Percentiles rank a stretch among this genome's conserved stretches.
These are phyloP conservation scores for Cosmorhoe ocellata DNA, from an alignment of 2,888 invertebrate genomes.

Conservation along the genomic window DNA sequence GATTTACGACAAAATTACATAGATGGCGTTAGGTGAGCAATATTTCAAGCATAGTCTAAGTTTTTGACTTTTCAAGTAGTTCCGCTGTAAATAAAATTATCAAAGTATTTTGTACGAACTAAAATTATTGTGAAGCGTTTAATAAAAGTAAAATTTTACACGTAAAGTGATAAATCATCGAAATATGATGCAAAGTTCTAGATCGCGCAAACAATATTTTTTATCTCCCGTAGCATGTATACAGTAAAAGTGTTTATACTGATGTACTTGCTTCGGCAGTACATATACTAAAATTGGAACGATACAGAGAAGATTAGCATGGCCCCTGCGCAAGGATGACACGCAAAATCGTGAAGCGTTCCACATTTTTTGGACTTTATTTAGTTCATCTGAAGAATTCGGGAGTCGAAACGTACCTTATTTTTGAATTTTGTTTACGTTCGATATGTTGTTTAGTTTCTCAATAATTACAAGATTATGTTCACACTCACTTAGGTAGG, in stretches of 20 bases:
- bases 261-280: slow-evolving; percentile 31
- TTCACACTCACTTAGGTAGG: too few species aligned
- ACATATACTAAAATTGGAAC: slow-evolving; percentile 34
- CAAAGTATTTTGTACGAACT: background rate
- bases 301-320: slow-evolving; percentile 34
- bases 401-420: too few species aligned
- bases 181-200: slow-evolving; percentile 23
- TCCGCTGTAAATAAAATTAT: background rate
- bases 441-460: too few species aligned
- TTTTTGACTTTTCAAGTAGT: background rate
- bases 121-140: background rate
- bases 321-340: slow-evolving; percentile 34
- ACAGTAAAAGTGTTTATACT: fast-evolving
- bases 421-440: too few species aligned
- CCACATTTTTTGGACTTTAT: slow-evolving; percentile 27
- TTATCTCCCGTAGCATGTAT: slow-evolving; percentile 10
- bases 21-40: slow-evolving; percentile 6
- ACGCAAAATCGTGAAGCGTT: slow-evolving; percentile 34
- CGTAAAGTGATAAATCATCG: background rate
- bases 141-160: background rate
- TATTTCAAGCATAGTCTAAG: too few species aligned
- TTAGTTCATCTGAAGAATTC: too few species aligned
- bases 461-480: too few species aligned
- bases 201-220: slow-evolving; percentile 36
- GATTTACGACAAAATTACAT: background rate